Percentiles rank a stretch among this genome's conserved stretches.
These are phyloP conservation scores for Leguminivora glycinivorella DNA, from an alignment of 1,140 invertebrate species.

Conservation along the genomic window DNA sequence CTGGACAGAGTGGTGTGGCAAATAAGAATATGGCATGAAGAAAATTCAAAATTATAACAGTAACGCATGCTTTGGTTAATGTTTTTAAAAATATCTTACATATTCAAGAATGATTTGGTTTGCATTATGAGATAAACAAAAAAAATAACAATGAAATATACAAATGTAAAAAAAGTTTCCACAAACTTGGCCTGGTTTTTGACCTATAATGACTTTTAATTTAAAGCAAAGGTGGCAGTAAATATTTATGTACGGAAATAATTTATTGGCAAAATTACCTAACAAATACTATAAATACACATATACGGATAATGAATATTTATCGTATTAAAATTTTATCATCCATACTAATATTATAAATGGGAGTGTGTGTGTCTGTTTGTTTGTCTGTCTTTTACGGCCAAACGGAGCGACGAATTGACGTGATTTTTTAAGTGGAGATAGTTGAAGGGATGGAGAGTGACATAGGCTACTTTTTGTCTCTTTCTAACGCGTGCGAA, in stretches of 20 bases:
- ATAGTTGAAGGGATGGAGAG: no score
- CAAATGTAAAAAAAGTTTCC: background rate
- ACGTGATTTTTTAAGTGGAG: no score
- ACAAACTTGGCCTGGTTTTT: background rate
- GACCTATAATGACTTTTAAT: background rate
- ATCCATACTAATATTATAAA: background rate
- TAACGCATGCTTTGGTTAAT: constrained; percentile 48
- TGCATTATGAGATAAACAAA: background rate
- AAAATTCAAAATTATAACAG: constrained; percentile 43
- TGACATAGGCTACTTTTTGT: no score
- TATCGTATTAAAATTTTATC: background rate
- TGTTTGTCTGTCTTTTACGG: no score
- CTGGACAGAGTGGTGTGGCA: constrained; percentile 59
- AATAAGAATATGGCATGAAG: constrained; percentile 60
- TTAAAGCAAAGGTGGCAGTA: background rate
- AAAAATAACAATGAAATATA: background rate
- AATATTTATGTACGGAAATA: background rate
- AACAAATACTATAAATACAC: background rate
- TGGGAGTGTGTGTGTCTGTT: no score
- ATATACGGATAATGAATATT: no score
- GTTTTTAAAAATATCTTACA: constrained; percentile 15
- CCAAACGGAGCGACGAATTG: no score
- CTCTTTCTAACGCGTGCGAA: no score
- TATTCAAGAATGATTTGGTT: background rate
- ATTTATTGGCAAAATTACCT: background rate